Evolutionary conservation across 2,797 vertebrate genomes (phyloP), one percentile per base, ranked within the genome.

Genomic region (Pseudomugil tenellus): DNA sequence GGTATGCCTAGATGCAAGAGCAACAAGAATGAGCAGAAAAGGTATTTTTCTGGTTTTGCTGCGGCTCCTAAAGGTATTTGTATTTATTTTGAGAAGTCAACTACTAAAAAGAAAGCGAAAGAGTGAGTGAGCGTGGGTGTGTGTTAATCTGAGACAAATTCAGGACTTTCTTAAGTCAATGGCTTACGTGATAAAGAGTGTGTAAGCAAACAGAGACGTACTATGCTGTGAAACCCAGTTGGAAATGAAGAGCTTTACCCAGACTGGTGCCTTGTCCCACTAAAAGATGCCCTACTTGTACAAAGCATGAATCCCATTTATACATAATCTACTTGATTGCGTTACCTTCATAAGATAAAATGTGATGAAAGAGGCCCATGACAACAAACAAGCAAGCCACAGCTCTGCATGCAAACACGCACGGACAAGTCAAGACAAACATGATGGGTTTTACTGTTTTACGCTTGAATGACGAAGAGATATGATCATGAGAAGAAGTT

Each of bases 371-470:
- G 21, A 73, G 54, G 54, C 8, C 7, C 41, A 64, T n/a, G 2
- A 67, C 21, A 68, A 41, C 35, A 59, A 69, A 53, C 3, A 46
- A 68, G 51, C 6, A 56, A 70, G 62, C 61, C 41, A 32, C 41
- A 0, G 9, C 21, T 59, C 17, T 60, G 74, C 87, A 87, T 83
- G 88, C 87, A 81, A 56, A 73, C 23, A 6, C 39, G 31, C 19
- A 57, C 0, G 14, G 37, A 56, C 58, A 70, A 65, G 58, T 62
- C 41, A 28, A 54, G 67, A 76, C 75, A 81, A 69, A 75, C 58
- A 64, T 1, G 54, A 67, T 37, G 71, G 23, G 43, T 52, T 49
- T 17, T 16, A 46, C 46, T 11, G 46, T 48, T 73, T 66, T 25
- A 11, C 21, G 23, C 49, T 29, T 39, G 25, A 59, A 19, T n/a